Conservation (phyloP, 2,797 vertebrate species). For the Cyprinodon diabolis region DNA sequence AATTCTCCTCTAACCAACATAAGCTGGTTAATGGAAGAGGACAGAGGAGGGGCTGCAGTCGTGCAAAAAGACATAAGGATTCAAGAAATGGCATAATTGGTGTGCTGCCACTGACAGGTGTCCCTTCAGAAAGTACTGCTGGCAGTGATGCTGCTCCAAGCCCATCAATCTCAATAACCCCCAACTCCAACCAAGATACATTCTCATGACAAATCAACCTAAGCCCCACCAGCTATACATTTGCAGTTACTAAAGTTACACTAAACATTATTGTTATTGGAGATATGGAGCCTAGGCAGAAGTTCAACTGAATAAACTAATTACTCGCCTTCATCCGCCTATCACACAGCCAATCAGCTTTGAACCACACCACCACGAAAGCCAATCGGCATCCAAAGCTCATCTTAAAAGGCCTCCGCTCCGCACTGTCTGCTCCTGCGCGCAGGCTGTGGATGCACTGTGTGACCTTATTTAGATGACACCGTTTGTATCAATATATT, state of each 20-base stretch:
- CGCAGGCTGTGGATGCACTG: no score
- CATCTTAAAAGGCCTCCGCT: no score
- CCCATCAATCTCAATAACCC: neutral
- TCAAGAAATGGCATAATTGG: slow-evolving; percentile 11
- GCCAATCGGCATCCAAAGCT: no score
- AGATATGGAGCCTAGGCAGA: neutral
- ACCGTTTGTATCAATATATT: no score
- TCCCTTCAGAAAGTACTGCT: neutral
- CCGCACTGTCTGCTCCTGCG: no score
- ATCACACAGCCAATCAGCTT: no score
- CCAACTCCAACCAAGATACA: neutral
- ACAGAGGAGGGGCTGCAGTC: neutral
- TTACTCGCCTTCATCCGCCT: no score
- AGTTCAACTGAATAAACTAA: no score
- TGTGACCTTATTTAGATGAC: no score
- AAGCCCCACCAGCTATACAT: neutral
- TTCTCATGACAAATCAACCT: neutral
- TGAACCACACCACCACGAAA: no score
- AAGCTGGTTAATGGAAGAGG: neutral
- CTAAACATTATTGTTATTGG: neutral
- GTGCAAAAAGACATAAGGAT: neutral
- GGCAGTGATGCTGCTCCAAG: neutral
- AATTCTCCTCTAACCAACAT: slow-evolving; percentile 1
- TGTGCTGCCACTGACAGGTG: slow-evolving; percentile 11
- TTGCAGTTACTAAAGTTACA: neutral